Evolutionary conservation across 2,113 vertebrate genomes (phyloP).

Genomic region (Chitala chitala): DNA sequence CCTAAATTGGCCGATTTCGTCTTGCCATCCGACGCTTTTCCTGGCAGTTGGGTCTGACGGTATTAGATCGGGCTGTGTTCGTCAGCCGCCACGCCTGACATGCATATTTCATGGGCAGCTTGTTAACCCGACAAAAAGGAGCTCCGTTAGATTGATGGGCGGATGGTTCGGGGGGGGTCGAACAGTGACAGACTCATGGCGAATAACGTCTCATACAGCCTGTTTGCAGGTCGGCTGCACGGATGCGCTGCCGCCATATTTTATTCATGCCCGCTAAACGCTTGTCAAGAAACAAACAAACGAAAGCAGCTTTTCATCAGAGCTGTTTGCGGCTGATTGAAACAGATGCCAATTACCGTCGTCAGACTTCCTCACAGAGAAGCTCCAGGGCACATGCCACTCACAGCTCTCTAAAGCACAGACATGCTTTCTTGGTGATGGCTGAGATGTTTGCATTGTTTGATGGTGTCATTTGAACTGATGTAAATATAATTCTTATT

Average conservation of each 20-base stretch:
- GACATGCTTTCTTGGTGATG: no score
- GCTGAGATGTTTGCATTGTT: no score
- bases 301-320: neutral
- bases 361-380: neutral
- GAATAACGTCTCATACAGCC: neutral
- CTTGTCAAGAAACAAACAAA: constrained; percentile 11
- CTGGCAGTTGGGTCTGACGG: neutral
- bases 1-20: neutral
- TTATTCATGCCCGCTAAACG: constrained; percentile 15
- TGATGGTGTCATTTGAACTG: neutral
- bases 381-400: neutral
- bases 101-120: constrained; percentile 21
- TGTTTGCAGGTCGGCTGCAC: neutral
- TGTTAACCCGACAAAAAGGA: constrained; percentile 8
- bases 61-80: neutral
- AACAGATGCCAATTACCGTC: neutral
- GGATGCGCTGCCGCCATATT: neutral
- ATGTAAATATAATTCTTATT: no score
- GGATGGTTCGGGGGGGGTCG: no score
- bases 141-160: neutral
- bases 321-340: neutral
- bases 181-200: neutral
- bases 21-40: neutral
- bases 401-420: neutral
- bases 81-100: neutral